phyloP scores from a whole-genome alignment of 2,797 vertebrate genomes.

The Enteromius mattozi region DNA sequence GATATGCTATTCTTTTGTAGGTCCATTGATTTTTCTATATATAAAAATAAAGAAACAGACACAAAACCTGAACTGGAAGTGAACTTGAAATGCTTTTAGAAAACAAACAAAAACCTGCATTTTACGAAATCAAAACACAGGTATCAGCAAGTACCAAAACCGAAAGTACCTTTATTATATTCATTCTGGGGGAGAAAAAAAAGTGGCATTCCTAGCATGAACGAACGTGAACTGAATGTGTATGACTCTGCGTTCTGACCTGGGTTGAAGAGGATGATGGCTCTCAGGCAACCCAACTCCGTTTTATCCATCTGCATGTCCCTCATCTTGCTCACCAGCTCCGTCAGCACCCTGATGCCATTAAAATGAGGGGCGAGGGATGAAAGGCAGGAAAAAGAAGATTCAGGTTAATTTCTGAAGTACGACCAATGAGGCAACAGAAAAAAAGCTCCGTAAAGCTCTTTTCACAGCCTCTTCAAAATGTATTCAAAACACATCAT shows the following conservation, averaged over 20 bases:
- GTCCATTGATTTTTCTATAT: too few relatives aligned
- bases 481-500: neutral
- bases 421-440: neutral
- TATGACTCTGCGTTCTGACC: slow-evolving; percentile 62
- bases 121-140: too few relatives aligned
- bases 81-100: too few relatives aligned
- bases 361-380: slow-evolving; percentile 30
- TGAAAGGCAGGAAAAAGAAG: slow-evolving; percentile 28
- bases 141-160: neutral
- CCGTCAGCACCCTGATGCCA: slow-evolving; percentile 87
- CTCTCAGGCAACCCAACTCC: slow-evolving; percentile 87
- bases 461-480: slow-evolving; percentile 9
- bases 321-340: slow-evolving; percentile 95
- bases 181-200: neutral
- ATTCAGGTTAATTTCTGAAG: neutral
- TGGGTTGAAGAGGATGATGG: slow-evolving; percentile 92
- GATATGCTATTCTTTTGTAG: too few relatives aligned
- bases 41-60: too few relatives aligned
- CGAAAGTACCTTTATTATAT: neutral
- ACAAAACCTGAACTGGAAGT: too few relatives aligned
- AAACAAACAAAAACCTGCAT: too few relatives aligned
- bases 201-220: neutral
- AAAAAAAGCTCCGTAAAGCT: neutral
- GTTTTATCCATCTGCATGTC: slow-evolving; percentile 99
- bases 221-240: neutral